phyloP scores from a whole-genome alignment of 2,888 invertebrate species.

The Cerastis leucographa region DNA sequence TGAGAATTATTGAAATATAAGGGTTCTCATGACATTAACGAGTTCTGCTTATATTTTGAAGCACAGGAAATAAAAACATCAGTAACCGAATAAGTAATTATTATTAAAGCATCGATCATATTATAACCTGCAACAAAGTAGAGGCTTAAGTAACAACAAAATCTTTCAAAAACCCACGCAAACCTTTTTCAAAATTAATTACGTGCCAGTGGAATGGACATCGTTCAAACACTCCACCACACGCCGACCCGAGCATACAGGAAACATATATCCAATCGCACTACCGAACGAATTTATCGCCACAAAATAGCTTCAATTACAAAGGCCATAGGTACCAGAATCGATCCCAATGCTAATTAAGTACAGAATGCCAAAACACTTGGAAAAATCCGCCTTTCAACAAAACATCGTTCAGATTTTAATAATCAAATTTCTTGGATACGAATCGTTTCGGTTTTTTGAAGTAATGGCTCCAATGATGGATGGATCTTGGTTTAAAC shows the following conservation, averaged over 20 bases:
- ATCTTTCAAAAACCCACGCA: conserved; percentile 7
- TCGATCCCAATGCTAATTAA: conserved; percentile 64
- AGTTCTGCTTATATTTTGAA: neutral
- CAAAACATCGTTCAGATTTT: conserved; percentile 28
- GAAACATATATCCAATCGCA: conserved; percentile 61
- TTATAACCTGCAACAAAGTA: neutral
- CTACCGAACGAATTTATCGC: conserved; percentile 67
- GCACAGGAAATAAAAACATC: neutral
- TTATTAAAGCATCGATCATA: conserved; percentile 19
- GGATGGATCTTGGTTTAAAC: conserved; percentile 53
- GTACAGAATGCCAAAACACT: conserved; percentile 39
- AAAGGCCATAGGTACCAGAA: conserved; percentile 61
- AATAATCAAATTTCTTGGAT: conserved; percentile 63
- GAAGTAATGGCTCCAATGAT: conserved; percentile 57
- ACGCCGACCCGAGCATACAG: conserved; percentile 52
- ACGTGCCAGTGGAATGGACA: conserved; percentile 27
- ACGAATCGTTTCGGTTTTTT: conserved; percentile 58
- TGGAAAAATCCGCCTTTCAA: conserved; percentile 31
- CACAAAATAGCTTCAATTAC: conserved; percentile 72
- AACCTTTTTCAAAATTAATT: conserved; percentile 38
- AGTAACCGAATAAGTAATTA: neutral
- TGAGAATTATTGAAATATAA: neutral
- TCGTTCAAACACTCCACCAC: conserved; percentile 59
- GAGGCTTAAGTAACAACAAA: conserved; percentile 7
- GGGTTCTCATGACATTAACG: neutral